These are phyloP conservation scores for Mergus octosetaceus DNA, from an alignment of 2,797 vertebrate genomes.

Conservation along the genomic window DNA sequence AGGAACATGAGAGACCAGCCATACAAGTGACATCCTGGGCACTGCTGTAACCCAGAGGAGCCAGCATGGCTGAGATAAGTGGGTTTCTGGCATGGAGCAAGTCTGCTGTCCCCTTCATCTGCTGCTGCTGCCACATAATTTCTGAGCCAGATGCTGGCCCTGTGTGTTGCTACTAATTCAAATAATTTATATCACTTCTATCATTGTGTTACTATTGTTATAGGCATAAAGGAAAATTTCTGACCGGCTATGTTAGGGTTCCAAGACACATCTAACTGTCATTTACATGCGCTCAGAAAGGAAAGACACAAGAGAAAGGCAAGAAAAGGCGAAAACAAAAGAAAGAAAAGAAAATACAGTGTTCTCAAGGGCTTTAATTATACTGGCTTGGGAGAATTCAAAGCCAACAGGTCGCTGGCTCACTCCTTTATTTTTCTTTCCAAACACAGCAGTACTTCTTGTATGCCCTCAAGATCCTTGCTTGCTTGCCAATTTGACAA, in stretches of 20 bases:
- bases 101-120: not conserved
- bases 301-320: not conserved
- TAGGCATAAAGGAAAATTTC: not conserved
- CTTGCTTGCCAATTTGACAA: not conserved
- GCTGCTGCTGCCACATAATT: not conserved
- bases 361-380: not conserved
- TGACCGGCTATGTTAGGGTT: not conserved
- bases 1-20: not conserved
- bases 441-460: not conserved
- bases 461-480: not conserved
- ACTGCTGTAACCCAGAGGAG: not conserved
- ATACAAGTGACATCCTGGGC: not conserved
- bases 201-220: not conserved
- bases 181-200: not conserved
- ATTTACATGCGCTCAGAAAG: not conserved
- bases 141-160: not conserved
- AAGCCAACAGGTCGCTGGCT: not conserved
- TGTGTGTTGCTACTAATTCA: rapidly evolving
- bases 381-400: not conserved
- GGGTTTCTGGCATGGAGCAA: not conserved
- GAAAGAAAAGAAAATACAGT: not conserved
- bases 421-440: not conserved
- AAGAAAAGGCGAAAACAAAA: not conserved
- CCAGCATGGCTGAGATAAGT: rapidly evolving
- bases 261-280: not conserved